Percentiles rank a stretch among this genome's conserved stretches.
Conservation (phyloP, 2,797 vertebrate genomes). For the Micromesistius poutassou region DNA sequence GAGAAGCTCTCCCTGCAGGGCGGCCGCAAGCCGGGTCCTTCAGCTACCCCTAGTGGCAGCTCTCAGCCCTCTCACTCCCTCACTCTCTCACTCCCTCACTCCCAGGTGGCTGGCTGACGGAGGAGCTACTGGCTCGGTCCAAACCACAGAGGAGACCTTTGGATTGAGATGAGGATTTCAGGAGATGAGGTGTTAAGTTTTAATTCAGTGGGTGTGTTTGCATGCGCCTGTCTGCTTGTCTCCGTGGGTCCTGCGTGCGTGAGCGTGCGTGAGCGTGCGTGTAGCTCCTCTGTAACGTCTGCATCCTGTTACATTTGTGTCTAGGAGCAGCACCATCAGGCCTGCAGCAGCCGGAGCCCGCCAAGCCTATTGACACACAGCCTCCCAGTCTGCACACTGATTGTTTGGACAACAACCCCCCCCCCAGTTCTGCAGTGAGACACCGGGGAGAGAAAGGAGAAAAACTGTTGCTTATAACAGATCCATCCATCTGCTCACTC, state of each 20-base stretch:
- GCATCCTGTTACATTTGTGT: not conserved
- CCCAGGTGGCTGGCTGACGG: conserved; percentile 12
- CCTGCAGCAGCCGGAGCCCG: not conserved
- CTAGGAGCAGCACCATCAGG: not conserved
- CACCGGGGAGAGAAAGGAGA: not conserved
- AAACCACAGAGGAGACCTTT: not conserved
- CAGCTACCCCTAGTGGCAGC: conserved; percentile 78
- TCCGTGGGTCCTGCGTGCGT: not conserved
- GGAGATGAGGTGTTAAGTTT: no score
- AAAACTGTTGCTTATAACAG: not conserved
- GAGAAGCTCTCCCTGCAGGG: not conserved
- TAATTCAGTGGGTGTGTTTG: no score
- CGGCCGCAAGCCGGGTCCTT: conserved; percentile 64
- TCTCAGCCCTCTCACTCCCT: no score
- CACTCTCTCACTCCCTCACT: no score
- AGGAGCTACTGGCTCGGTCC: not conserved
- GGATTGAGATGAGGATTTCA: not conserved
- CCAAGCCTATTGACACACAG: not conserved
- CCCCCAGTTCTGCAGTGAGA: not conserved
- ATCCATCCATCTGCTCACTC: not conserved
- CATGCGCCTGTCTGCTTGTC: not conserved
- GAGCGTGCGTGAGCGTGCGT: no score
- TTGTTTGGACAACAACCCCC: not conserved
- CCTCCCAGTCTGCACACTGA: not conserved
- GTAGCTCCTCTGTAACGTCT: not conserved